Conservation (phyloP, 2,797 vertebrate species). For the Tinamus major region DNA sequence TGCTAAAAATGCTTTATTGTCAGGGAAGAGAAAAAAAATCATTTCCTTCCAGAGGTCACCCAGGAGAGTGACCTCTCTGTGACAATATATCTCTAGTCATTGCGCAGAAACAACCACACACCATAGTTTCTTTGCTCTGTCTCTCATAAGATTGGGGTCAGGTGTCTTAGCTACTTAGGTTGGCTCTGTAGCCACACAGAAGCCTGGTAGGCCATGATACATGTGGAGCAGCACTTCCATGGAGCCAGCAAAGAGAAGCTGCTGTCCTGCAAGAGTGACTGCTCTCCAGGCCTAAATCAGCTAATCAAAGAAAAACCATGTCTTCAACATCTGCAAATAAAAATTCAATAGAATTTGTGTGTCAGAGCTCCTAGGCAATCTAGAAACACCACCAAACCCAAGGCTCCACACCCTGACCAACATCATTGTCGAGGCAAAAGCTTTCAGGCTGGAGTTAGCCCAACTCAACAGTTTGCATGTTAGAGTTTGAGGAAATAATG, state of each 20-base stretch:
- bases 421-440: background rate
- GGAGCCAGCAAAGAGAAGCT: background rate
- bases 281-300: background rate
- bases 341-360: background rate
- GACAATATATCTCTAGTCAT: background rate
- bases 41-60: background rate
- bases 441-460: background rate
- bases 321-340: background rate
- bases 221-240: background rate
- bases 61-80: background rate
- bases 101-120: background rate
- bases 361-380: background rate
- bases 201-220: background rate
- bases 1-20: background rate
- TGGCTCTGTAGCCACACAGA: background rate
- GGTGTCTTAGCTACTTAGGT: background rate
- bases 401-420: fast-evolving
- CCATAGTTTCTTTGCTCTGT: background rate
- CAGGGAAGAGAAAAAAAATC: background rate
- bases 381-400: background rate
- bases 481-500: slow-evolving; percentile 24
- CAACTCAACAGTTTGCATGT: background rate
- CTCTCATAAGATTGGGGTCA: background rate
- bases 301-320: background rate
- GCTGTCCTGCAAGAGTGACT: background rate